Base-by-base conservation (phyloP, 37 sponge, comb jelly and placozoan species). In the Beroe ovata region DNA sequence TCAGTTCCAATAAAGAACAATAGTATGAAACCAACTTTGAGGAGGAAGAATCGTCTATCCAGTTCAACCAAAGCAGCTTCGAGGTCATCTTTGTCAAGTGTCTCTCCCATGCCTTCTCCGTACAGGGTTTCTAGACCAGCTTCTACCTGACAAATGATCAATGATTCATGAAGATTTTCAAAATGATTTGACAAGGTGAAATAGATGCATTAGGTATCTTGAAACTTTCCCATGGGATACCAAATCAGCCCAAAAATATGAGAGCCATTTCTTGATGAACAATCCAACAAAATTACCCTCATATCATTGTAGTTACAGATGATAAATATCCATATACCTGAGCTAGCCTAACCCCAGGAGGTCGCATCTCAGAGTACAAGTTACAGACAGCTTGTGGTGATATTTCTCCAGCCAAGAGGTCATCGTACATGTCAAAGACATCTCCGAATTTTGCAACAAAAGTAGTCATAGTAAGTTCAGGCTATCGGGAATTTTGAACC, bases 371-470 rank as follows among this genome's bases (percentile, higher is more conserved):
- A 42, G 4, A 25, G 28, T 77, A 77, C 28, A 77, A 11, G 41
- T 39, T 23, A 4, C 22, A 16, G 21, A 77, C 25, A 2, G 84
- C 54, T 40, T 39, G 8, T 8, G 22, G 8, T 42, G 42, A 39
- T 37, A 77, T 77, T 26, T 77, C 84, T 1, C 84, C 84, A 40
- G n/a, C 0, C 47, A 77, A 14, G 1, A 23, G 19, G n/a, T 77
- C 84, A 41, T 77, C 84, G 38, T 77, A 77, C 54, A 39, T 32
- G 28, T 77, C 54, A 41, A 77, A 77, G n/a, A 77, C 84, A 32
- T 66, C 69, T 6, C 69, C 69, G 30, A 66, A 66, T 30, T 30
- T 25, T 6, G 69, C 32, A 18, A 66, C 1, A 18, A 66, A 66
- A 11, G 69, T 29, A 1, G 32, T 33, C 69, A 66, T 66, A n/a